Percentiles rank a stretch among this genome's conserved stretches.
Evolutionary conservation across 2,113 vertebrate species (phyloP).

Genomic region (Sylvicapra grimmia): DNA sequence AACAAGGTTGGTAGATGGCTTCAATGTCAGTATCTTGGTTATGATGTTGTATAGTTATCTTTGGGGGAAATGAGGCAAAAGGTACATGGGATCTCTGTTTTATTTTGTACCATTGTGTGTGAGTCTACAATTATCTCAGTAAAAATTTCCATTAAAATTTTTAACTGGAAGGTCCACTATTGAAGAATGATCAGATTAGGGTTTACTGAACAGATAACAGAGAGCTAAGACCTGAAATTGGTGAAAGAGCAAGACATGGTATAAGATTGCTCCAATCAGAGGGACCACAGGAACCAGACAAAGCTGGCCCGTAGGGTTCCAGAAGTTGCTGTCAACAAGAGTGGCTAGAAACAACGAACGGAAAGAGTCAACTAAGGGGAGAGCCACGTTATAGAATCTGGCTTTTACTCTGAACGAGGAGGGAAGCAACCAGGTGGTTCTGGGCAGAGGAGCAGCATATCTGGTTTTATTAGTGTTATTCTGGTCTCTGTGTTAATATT

Average conservation of each 20-base stretch:
- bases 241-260: neutral
- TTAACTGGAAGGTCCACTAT: neutral
- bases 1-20: neutral
- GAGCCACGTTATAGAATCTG: neutral
- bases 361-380: neutral
- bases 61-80: neutral
- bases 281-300: neutral
- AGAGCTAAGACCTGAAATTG: neutral
- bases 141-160: neutral
- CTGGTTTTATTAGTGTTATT: neutral
- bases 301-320: neutral
- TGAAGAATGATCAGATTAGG: neutral
- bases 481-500: neutral
- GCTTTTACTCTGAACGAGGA: neutral
- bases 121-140: neutral
- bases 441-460: neutral
- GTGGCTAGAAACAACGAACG: neutral
- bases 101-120: neutral
- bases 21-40: neutral
- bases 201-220: neutral
- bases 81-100: neutral
- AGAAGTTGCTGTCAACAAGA: neutral
- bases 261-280: neutral
- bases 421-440: neutral
- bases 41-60: neutral